Evolutionary conservation across 2,797 vertebrate species (phyloP).

Genomic region (Hemibagrus guttatus): DNA sequence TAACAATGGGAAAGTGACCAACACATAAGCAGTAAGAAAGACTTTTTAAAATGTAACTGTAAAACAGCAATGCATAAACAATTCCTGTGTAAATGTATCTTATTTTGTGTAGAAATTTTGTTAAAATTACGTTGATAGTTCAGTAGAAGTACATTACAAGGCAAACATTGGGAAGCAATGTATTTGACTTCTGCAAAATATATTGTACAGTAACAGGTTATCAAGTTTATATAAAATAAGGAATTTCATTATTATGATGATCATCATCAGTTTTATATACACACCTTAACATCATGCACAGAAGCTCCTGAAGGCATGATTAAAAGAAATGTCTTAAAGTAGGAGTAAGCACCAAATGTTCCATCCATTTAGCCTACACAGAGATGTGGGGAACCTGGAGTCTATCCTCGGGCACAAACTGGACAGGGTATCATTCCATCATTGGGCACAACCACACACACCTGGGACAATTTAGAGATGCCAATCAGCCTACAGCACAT

Average conservation of each 20-base stretch:
- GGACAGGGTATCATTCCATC: no score
- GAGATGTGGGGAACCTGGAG: no score
- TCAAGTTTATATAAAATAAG: not conserved
- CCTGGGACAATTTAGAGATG: no score
- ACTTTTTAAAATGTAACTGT: not conserved
- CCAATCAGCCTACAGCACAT: no score
- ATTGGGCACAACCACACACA: no score
- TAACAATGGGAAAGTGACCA: not conserved
- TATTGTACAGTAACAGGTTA: not conserved
- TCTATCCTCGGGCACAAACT: no score
- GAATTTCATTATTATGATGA: not conserved
- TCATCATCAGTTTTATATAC: not conserved
- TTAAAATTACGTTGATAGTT: not conserved
- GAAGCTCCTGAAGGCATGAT: not conserved
- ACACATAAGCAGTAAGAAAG: not conserved
- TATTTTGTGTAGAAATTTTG: not conserved
- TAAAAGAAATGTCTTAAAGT: not conserved
- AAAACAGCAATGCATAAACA: not conserved
- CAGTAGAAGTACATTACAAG: not conserved
- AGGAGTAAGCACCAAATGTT: not conserved
- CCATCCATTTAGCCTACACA: no score
- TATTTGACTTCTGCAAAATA: not conserved
- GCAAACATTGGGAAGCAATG: not conserved
- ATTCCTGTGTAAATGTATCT: not conserved
- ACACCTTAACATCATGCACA: not conserved